Conservation (phyloP, 2,888 invertebrate species). For the Mycalesis mineus region DNA sequence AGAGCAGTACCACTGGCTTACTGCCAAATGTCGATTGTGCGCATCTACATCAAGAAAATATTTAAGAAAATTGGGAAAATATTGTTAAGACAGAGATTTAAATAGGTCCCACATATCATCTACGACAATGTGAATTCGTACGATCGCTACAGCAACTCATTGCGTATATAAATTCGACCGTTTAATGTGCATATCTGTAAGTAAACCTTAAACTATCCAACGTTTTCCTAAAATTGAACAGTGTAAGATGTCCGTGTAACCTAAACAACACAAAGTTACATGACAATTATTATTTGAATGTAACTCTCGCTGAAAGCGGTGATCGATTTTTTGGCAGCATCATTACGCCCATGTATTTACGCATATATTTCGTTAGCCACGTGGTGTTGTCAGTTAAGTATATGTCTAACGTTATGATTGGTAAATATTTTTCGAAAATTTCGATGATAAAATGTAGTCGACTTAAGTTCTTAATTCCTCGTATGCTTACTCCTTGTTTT, state of each 20-base stretch:
- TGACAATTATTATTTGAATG: background rate
- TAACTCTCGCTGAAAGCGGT: constrained; percentile 10
- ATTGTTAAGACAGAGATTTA: constrained; percentile 25
- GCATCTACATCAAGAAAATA: constrained; percentile 65
- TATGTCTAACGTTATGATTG: background rate
- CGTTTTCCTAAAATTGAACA: background rate
- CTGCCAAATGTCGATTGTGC: constrained; percentile 67
- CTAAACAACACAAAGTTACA: background rate
- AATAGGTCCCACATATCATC: background rate
- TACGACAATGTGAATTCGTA: background rate
- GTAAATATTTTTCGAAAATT: background rate
- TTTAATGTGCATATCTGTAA: no score
- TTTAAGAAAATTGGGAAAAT: constrained; percentile 59
- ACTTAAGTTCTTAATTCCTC: no score
- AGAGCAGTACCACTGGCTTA: constrained; percentile 67
- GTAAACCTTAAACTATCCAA: background rate
- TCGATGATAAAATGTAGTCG: no score
- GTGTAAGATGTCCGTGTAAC: background rate
- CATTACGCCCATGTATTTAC: constrained; percentile 25
- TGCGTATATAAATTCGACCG: no score
- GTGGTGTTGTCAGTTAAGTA: background rate
- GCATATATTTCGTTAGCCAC: constrained; percentile 10
- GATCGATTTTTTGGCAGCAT: constrained; percentile 26
- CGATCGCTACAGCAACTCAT: background rate
- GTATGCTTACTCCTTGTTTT: no score